These are phyloP conservation scores for Bucco capensis DNA, from an alignment of 2,113 vertebrate species.

Conservation along the genomic window DNA sequence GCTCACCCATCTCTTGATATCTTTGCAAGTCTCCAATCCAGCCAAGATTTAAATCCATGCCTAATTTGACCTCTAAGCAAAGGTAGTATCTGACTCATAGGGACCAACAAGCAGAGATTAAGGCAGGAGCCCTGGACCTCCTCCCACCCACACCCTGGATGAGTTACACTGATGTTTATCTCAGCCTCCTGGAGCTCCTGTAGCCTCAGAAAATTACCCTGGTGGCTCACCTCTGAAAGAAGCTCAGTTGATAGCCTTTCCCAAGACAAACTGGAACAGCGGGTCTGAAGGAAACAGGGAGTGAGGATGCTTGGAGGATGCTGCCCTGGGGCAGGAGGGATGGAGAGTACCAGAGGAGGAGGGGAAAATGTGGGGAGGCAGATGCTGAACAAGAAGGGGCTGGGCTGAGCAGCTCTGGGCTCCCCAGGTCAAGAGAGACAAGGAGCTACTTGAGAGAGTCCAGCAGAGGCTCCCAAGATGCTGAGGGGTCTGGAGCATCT, in stretches of 20 bases:
- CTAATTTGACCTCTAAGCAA: neutral
- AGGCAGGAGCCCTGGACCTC: constrained; percentile 1
- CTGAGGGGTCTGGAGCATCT: too few species aligned
- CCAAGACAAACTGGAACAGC: neutral
- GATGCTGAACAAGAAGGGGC: neutral
- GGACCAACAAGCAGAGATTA: neutral
- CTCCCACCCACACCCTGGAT: constrained; percentile 36
- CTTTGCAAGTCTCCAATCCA: neutral
- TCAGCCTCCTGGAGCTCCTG: neutral
- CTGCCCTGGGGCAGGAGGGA: neutral
- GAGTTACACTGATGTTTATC: constrained; percentile 14
- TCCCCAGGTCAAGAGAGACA: too few species aligned
- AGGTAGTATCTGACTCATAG: constrained; percentile 11
- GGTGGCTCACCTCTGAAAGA: neutral
- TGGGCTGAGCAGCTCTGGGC: too few species aligned
- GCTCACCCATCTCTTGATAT: neutral
- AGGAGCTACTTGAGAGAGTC: too few species aligned
- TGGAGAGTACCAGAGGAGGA: neutral
- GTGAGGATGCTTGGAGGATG: neutral
- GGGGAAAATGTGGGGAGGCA: neutral
- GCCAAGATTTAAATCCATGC: neutral
- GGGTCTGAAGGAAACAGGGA: neutral
- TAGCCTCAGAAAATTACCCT: neutral
- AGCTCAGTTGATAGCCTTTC: neutral
- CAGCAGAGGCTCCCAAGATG: too few species aligned